Conservation (phyloP, 2,888 invertebrate genomes). For the Griposia aprilina region DNA sequence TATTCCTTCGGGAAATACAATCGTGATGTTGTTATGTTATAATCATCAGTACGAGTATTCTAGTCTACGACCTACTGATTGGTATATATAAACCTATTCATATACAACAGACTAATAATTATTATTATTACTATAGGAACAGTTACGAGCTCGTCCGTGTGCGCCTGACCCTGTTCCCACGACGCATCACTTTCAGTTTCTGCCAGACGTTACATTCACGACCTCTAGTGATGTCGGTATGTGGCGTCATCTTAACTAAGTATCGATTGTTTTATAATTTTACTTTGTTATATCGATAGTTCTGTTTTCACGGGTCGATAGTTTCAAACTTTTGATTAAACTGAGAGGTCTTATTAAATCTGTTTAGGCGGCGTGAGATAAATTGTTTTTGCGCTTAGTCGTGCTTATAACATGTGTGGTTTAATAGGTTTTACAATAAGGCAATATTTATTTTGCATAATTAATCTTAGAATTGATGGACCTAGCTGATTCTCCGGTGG, state of each 20-base stretch:
- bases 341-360: too few relatives aligned
- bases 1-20: background rate
- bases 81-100: background rate
- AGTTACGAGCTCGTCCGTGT: conserved; percentile 14
- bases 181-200: conserved; percentile 73
- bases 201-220: conserved; percentile 65
- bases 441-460: background rate
- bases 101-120: background rate
- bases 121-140: conserved; percentile 6
- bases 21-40: background rate
- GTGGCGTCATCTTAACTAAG: background rate
- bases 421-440: background rate
- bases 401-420: background rate
- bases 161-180: conserved; percentile 69
- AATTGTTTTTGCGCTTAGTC: background rate
- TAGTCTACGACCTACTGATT: background rate
- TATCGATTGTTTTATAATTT: conserved; percentile 36
- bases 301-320: too few relatives aligned
- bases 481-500: background rate
- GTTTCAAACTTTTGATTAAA: background rate
- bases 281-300: background rate
- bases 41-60: background rate
- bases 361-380: too few relatives aligned
- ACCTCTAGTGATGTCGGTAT: conserved; percentile 53
- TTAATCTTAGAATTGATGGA: background rate